A percentile compares a stretch with the other conserved stretches of the same genome.
Conservation (phyloP, 2,888 invertebrate genomes). For the Drosophila kokeensis region DNA sequence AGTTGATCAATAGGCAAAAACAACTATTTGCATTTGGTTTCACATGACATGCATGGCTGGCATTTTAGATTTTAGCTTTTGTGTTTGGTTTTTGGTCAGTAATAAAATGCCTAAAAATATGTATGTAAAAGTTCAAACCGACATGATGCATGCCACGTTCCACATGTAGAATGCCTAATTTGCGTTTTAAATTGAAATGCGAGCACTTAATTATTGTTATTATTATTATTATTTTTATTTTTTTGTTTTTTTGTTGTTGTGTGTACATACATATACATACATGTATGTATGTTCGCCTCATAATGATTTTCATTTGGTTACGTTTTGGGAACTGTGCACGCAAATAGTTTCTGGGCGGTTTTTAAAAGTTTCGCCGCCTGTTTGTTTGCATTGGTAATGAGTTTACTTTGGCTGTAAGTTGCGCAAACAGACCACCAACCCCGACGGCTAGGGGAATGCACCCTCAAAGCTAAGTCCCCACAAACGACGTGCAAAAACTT, state of each 20-base stretch:
- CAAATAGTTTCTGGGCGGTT: slow-evolving; percentile 71
- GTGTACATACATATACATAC: not conserved
- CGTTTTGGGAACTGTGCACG: slow-evolving; percentile 35
- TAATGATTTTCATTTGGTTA: slow-evolving; percentile 59
- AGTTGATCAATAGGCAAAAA: slow-evolving; percentile 56
- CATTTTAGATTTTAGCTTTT: slow-evolving; percentile 9
- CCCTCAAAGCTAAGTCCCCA: slow-evolving; percentile 51
- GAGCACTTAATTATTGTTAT: slow-evolving; percentile 68
- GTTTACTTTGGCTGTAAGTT: slow-evolving; percentile 82
- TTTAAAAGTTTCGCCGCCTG: slow-evolving; percentile 72
- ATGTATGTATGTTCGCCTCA: slow-evolving; percentile 43
- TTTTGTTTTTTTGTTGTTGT: slow-evolving; percentile 2
- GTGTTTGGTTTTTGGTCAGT: not conserved
- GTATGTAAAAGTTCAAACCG: not conserved
- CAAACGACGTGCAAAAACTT: slow-evolving; percentile 62
- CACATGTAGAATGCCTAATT: slow-evolving; percentile 48
- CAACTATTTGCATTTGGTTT: slow-evolving; percentile 18
- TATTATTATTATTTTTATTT: slow-evolving; percentile 31
- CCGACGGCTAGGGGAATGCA: slow-evolving; percentile 23
- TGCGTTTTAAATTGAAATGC: slow-evolving; percentile 44
- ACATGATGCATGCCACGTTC: slow-evolving; percentile 1
- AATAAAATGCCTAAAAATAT: not conserved
- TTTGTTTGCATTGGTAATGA: slow-evolving; percentile 83
- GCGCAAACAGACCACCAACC: slow-evolving; percentile 66
- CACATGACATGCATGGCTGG: slow-evolving; percentile 3